A percentile compares a stretch with the other conserved stretches of the same genome.
phyloP scores from a whole-genome alignment of 2,888 invertebrate species.

The Fragum whitleyi region DNA sequence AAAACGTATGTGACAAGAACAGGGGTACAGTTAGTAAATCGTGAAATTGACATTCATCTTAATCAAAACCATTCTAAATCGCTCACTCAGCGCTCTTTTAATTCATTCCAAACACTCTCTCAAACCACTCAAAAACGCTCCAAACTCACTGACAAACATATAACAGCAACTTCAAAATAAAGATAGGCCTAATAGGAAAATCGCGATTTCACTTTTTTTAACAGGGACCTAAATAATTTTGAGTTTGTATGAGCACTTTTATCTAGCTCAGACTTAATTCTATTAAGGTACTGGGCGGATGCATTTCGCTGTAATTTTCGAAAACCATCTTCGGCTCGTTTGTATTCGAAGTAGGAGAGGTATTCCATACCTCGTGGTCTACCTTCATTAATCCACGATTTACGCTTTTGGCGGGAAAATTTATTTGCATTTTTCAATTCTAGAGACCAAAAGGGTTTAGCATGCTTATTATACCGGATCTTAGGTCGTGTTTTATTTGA shows the following conservation, averaged over 20 bases:
- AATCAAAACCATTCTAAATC: too few species aligned
- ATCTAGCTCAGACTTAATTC: slow-evolving; percentile 28
- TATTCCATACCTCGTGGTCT: slow-evolving; percentile 28
- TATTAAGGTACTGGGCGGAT: slow-evolving; percentile 3
- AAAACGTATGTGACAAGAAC: too few species aligned
- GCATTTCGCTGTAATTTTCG: background rate
- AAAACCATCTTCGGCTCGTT: slow-evolving; percentile 29
- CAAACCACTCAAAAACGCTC: too few species aligned
- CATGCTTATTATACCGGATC: slow-evolving; percentile 30
- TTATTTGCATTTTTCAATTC: slow-evolving; percentile 38
- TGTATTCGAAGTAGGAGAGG: slow-evolving; percentile 23
- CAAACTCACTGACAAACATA: too few species aligned
- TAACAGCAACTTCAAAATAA: too few species aligned
- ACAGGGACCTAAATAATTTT: slow-evolving; percentile 30
- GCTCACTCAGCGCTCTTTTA: too few species aligned
- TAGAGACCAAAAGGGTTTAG: slow-evolving; percentile 39
- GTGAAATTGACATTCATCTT: too few species aligned
- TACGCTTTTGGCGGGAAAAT: slow-evolving; percentile 14
- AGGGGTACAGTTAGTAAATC: too few species aligned
- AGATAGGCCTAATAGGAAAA: too few species aligned
- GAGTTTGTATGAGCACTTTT: slow-evolving; percentile 25
- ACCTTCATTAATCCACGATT: slow-evolving; percentile 32
- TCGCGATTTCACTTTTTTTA: too few species aligned
- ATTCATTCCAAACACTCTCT: too few species aligned
- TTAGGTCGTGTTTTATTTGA: background rate